Evolutionary conservation across 2,888 invertebrate species (phyloP), one percentile per base, ranked within the genome.

Genomic region (Conus canariensis): DNA sequence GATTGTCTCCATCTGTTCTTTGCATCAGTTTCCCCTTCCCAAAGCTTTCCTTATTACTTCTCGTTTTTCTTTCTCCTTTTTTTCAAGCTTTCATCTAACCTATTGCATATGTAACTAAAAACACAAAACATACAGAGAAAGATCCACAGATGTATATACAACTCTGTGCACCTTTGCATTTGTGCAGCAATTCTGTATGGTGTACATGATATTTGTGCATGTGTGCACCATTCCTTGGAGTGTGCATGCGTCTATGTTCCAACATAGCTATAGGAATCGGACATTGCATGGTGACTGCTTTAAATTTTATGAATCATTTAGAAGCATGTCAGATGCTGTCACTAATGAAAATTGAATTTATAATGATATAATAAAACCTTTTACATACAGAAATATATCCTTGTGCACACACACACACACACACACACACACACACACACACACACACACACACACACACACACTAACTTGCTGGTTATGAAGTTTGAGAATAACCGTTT

Each of bases 381-480:
- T 7, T 64, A 64, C 64, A 64, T 74, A 77, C 77, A 30, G 25
- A 77, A 25, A 77, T 30, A 30, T 25, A 77, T 30, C 25, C 1
- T 10, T 77, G 30, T 30, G 30, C 56, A 56, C 22, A 22, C 82
- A 82, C 56, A 19, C 56, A 3, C 77, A 45, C 30, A 30, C 77
- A 77, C 77, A 77, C 77, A 77, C 30, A 30, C 30, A 77, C 30
- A 30, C 77, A 77, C 77, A 30, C 77, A 77, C 77, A 77, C 77
- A 30, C 77, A 77, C 77, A 77, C 77, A 77, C 77, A 45, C 30
- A 77, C 25, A 12, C 19, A 10, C 77, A 77, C 82, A 82, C n/a
- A n/a, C 82, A 82, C 56, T 9, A 16, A 56, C 16, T 30, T 30
- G 25, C 77, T 77, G 77, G 77, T 77, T 77, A 22, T 74, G 19